Evolutionary conservation across 2,113 vertebrate genomes (phyloP), one percentile per base, ranked within the genome.

Genomic region (Scomber scombrus): DNA sequence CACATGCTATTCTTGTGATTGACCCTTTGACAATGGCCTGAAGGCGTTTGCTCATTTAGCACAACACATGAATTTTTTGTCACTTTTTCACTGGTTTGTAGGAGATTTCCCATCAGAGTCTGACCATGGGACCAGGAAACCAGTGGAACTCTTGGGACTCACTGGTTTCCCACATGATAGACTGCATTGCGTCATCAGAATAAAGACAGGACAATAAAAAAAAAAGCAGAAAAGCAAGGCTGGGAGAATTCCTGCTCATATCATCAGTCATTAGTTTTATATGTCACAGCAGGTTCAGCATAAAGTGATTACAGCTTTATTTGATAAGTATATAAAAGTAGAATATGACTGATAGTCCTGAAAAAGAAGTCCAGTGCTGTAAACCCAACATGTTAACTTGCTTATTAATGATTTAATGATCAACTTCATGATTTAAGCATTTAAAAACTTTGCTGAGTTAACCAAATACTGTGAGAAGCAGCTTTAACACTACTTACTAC

Each of bases 31-130:
- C 6, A 7, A 9, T 40, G 6, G 7, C 34, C 34, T 40, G 9
- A 40, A 40, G 8, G 8, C 34, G 9, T 40, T 70, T 58, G n/a
- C 69, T 31, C 31, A 21, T 43, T 34, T 50, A 66, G 40, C 50
- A 19, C 16, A 51, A 62, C 50, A 40, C 18, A 23, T 40, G 8
- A 55, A 50, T 19, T 63, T 11, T 47, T 52, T 63, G 13, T 72
- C 21, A 15, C 43, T 61, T 23, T 29, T 72, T 58, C 15, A 75
- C 58, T 26, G 23, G 61, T 26, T 2, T 40, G 49, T 58, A 56
- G 31, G 19, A 12, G 2, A 13, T 67, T 72, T 74, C 14, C 73
- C 65, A 60, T 68, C 66, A n/a, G 15, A 56, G 54, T 75, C 58
- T 70, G 52, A 70, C 54, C 54, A 60, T 7, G 50, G 0, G 61